Evolutionary conservation across 2,113 vertebrate genomes (phyloP), one percentile per base, ranked within the genome.

Genomic region (Sphaerodactylus townsendi): DNA sequence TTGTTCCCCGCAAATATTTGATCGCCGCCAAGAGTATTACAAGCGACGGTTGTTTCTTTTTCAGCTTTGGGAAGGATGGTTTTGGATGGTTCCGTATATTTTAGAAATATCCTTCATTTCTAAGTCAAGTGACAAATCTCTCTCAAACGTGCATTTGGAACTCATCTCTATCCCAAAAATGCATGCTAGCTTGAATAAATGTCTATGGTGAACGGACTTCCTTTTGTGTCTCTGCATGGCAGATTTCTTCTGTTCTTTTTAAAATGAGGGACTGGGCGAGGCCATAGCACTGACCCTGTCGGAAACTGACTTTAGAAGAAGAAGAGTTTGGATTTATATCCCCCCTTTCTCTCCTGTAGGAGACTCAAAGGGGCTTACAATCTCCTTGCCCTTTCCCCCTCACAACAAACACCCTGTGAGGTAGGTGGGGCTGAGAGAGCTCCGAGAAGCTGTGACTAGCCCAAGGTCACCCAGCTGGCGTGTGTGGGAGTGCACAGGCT

Each of bases 131-230:
- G 87, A 78, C 19, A 3, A 19, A 90, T 95, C 89, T 92, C 90
- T 95, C 90, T 73, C 84, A 85, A 2, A 69, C 91, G 91, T 89
- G 95, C 92, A 37, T 64, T 62, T 80, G 89, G 92, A 95, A 91
- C 90, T 91, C 89, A 39, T 2, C 79, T 92, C 88, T 96, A 93
- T 96, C 92, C 79, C 93, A 93, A 96, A n/a, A 94, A 85, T 95
- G 96, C 96, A 96, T 94, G 95, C 95, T 93, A 94, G 92, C 88
- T 94, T 93, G 89, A 96, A 96, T 96, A 96, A 96, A 96, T 92
- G 17, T 48, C 93, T 91, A 80, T 93, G 93, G 94, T 92, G 93
- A 93, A 92, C 87, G 48, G 89, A 91, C 85, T 77, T 70, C 87
- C 85, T 85, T 79, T 81, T 78, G 53, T 35, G 83, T 89, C 44